phyloP scores from a whole-genome alignment of 2,888 invertebrate genomes.

The Physocephala rufipes region DNA sequence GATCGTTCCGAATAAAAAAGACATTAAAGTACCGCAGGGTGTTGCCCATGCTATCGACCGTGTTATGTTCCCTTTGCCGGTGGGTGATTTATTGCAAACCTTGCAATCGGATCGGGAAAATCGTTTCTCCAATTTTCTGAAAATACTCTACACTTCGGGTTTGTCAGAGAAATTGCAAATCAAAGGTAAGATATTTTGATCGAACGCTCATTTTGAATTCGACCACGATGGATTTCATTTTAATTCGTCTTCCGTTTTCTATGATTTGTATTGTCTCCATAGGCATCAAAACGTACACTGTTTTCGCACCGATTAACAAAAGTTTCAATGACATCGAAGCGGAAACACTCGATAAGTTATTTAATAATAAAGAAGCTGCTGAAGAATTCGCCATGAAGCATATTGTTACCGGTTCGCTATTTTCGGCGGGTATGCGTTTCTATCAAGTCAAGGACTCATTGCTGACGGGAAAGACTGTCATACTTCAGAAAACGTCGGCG shows the following conservation, averaged over 20 bases:
- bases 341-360: conserved; percentile 70
- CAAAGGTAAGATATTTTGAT: conserved; percentile 60
- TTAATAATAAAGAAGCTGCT: conserved; percentile 74
- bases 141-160: conserved; percentile 80
- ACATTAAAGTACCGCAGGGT: conserved; percentile 86
- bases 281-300: conserved; percentile 85
- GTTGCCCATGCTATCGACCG: conserved; percentile 85
- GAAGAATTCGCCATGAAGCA: conserved; percentile 80
- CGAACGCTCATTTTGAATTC: too few relatives aligned
- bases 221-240: neutral
- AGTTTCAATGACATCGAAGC: conserved; percentile 77
- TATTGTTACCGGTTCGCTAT: conserved; percentile 79
- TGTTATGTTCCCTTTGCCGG: conserved; percentile 90
- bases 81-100: conserved; percentile 86
- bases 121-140: conserved; percentile 81
- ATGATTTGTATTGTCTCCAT: conserved; percentile 37
- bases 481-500: conserved; percentile 77
- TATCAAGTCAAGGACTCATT: conserved; percentile 85
- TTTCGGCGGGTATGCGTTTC: conserved; percentile 87
- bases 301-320: conserved; percentile 85
- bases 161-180: conserved; percentile 73
- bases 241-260: too few relatives aligned
- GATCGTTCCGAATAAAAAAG: conserved; percentile 81
- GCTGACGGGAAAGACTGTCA: conserved; percentile 78
- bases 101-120: conserved; percentile 84